These are phyloP conservation scores for Pseudomyrmex concolor DNA, from an alignment of 1,140 invertebrate species.

Conservation along the genomic window DNA sequence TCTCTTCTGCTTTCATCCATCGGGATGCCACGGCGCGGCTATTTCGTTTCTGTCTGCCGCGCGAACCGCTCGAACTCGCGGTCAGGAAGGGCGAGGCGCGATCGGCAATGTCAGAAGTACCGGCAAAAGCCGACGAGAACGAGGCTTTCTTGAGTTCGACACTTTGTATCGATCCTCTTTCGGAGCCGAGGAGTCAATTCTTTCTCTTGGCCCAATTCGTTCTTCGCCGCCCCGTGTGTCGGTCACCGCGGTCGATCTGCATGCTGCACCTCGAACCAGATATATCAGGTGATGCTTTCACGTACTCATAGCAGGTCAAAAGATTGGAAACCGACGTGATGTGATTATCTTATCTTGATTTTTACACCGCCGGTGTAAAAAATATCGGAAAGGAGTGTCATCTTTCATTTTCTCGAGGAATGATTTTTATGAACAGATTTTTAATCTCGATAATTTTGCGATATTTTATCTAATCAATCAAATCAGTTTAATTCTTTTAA, in stretches of 20 bases:
- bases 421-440: not conserved
- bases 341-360: not conserved
- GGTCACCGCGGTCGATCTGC: not conserved
- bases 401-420: not conserved
- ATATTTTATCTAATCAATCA: not conserved
- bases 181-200: constrained; percentile 33
- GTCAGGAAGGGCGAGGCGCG: constrained; percentile 56
- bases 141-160: constrained; percentile 59
- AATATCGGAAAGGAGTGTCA: not conserved
- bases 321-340: not conserved
- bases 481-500: not conserved
- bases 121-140: constrained; percentile 43
- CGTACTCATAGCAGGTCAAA: not conserved
- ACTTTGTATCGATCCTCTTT: constrained; percentile 66
- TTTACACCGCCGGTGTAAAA: too few species aligned
- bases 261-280: not conserved
- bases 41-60: constrained; percentile 50
- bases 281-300: constrained; percentile 4
- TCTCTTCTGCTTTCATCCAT: constrained; percentile 33
- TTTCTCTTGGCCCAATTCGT: constrained; percentile 3
- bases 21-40: constrained; percentile 19
- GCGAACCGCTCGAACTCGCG: constrained; percentile 30
- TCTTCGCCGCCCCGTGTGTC: not conserved
- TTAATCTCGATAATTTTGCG: not conserved
- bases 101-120: constrained; percentile 70